Evolutionary conservation across 2,113 vertebrate species (phyloP).

Genomic region (Gopherus flavomarginatus): DNA sequence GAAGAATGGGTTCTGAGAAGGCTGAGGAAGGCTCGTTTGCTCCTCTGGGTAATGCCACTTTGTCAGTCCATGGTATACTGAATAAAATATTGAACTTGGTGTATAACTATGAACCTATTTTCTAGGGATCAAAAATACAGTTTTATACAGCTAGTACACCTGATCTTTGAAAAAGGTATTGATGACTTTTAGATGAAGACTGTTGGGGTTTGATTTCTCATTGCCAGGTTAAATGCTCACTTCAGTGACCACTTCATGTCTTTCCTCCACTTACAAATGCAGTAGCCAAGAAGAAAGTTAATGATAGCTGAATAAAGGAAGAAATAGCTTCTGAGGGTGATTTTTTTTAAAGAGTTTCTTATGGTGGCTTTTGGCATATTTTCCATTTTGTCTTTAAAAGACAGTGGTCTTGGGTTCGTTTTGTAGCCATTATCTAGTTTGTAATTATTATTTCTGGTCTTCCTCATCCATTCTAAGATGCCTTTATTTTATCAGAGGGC

Average conservation of each 20-base stretch:
- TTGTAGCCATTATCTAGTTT: neutral
- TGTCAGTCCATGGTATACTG: conserved; percentile 39
- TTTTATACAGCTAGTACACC: conserved; percentile 49
- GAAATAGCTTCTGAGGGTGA: neutral
- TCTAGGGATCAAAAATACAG: conserved; percentile 50
- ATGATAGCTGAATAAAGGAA: neutral
- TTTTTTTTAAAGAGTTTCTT: neutral
- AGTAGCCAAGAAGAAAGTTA: conserved; percentile 2
- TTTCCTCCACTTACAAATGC: conserved; percentile 14
- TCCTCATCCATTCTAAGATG: conserved; percentile 50
- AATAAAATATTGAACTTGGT: conserved; percentile 62
- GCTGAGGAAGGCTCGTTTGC: conserved; percentile 54
- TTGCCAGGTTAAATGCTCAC: conserved; percentile 25
- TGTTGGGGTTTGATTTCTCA: conserved; percentile 50
- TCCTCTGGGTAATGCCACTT: conserved; percentile 54
- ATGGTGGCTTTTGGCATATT: neutral
- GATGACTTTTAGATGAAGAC: conserved; percentile 61
- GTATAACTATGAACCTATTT: conserved; percentile 41
- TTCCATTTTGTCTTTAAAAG: conserved; percentile 11
- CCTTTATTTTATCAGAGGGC: conserved; percentile 72
- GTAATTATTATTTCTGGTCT: conserved; percentile 62
- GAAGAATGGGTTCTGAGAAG: conserved; percentile 62
- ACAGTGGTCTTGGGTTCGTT: neutral
- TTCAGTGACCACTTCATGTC: conserved; percentile 10
- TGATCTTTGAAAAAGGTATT: conserved; percentile 48